phyloP scores from a whole-genome alignment of 1,140 invertebrate genomes.

The Anoplolepis gracilipes region DNA sequence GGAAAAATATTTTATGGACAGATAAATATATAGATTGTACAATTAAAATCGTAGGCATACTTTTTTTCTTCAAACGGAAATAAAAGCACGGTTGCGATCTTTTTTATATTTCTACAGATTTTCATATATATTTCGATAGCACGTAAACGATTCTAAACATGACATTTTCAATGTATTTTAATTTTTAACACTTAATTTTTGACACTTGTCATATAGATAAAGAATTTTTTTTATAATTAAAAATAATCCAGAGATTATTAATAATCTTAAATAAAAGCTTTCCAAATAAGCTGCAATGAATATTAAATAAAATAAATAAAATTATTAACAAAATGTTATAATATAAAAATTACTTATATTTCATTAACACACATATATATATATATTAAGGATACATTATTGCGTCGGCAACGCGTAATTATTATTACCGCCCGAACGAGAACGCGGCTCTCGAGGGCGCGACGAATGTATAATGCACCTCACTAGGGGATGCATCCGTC shows the following conservation, averaged over 20 bases:
- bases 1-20: background rate
- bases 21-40: background rate
- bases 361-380: no score
- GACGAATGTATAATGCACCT: slow-evolving; percentile 41
- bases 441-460: slow-evolving; percentile 21
- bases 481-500: slow-evolving; percentile 38
- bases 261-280: no score
- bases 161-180: background rate
- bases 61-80: background rate
- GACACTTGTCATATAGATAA: no score
- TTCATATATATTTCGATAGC: background rate
- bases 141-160: background rate
- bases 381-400: slow-evolving; percentile 24
- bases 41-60: background rate
- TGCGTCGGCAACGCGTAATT: slow-evolving; percentile 16
- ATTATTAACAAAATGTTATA: no score
- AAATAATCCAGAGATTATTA: no score
- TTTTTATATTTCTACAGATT: background rate
- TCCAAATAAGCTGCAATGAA: no score
- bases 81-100: no score
- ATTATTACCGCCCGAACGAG: slow-evolving; percentile 17
- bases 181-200: no score
- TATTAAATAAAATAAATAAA: no score
- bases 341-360: no score
- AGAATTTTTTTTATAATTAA: no score